Percentiles rank a stretch among this genome's conserved stretches.
phyloP scores from a whole-genome alignment of 2,888 invertebrate species.

The Platypus cylindrus region DNA sequence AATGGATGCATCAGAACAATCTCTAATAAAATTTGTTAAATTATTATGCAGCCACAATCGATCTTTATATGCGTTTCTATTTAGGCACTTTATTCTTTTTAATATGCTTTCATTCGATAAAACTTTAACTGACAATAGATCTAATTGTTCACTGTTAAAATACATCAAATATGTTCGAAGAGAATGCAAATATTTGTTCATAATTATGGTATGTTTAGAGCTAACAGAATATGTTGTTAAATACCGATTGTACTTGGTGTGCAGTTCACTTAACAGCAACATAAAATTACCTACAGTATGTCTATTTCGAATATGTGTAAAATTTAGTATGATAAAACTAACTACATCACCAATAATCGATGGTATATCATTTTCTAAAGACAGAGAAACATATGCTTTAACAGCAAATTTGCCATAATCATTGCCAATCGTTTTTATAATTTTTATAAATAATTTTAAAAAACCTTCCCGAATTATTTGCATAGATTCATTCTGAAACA shows the following conservation, averaged over 20 bases:
- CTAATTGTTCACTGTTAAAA: conserved; percentile 14
- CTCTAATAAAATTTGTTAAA: conserved; percentile 17
- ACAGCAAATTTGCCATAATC: conserved; percentile 19
- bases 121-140: conserved; percentile 19
- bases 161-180: conserved; percentile 10
- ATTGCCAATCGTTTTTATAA: conserved; percentile 18
- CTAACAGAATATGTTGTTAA: conserved; percentile 4
- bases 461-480: conserved; percentile 13
- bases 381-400: conserved; percentile 18
- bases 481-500: conserved; percentile 10
- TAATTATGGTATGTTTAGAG: neutral
- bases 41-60: conserved; percentile 22
- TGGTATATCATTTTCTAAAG: conserved; percentile 16
- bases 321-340: conserved; percentile 15
- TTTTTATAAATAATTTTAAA: conserved; percentile 15
- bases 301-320: conserved; percentile 15
- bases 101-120: conserved; percentile 10
- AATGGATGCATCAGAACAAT: conserved; percentile 10
- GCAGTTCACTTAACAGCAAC: conserved; percentile 18
- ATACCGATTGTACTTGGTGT: conserved; percentile 16
- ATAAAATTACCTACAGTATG: conserved; percentile 19
- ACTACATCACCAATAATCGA: conserved; percentile 15
- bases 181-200: conserved; percentile 6
- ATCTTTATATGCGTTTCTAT: conserved; percentile 7
- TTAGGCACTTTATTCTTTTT: conserved; percentile 4